Percentiles rank a stretch among this genome's conserved stretches.
Conservation (phyloP, 1,140 invertebrate species). For the Andricus grossulariae region DNA sequence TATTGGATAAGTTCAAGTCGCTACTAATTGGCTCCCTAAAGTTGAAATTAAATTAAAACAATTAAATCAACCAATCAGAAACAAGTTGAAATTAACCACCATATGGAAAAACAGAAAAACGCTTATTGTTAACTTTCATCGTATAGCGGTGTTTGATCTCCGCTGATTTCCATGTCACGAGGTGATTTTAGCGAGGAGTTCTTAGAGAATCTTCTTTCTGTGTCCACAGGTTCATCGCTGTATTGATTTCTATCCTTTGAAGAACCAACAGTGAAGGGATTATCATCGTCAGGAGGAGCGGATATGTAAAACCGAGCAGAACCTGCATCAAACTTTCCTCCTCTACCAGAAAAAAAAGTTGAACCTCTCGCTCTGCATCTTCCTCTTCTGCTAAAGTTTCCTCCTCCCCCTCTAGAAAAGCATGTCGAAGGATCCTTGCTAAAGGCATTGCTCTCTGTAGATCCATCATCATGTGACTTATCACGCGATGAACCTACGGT, state of each 20-base stretch:
- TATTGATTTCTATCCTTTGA: constrained; percentile 41
- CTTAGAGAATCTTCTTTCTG: constrained; percentile 85
- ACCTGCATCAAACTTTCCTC: neutral
- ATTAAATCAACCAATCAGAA: neutral
- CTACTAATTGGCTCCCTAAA: neutral
- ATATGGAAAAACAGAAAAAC: neutral
- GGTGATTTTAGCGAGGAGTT: constrained; percentile 83
- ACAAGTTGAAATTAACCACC: neutral
- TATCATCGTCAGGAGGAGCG: neutral
- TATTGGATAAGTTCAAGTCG: neutral
- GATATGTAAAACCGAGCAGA: neutral
- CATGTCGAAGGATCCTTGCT: too few relatives aligned
- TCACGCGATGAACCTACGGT: too few relatives aligned
- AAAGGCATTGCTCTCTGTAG: too few relatives aligned
- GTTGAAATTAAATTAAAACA: neutral
- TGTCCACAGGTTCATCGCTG: constrained; percentile 75
- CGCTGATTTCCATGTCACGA: constrained; percentile 87
- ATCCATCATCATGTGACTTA: too few relatives aligned
- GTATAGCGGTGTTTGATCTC: constrained; percentile 92
- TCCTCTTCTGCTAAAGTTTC: neutral
- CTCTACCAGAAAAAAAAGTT: neutral
- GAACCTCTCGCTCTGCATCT: neutral
- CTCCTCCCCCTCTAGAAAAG: too few relatives aligned
- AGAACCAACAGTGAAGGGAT: constrained; percentile 38
- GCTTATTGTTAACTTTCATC: constrained; percentile 83